A percentile compares a stretch with the other conserved stretches of the same genome.
phyloP scores from a whole-genome alignment of 2,113 vertebrate genomes.

The Erinaceus europaeus region DNA sequence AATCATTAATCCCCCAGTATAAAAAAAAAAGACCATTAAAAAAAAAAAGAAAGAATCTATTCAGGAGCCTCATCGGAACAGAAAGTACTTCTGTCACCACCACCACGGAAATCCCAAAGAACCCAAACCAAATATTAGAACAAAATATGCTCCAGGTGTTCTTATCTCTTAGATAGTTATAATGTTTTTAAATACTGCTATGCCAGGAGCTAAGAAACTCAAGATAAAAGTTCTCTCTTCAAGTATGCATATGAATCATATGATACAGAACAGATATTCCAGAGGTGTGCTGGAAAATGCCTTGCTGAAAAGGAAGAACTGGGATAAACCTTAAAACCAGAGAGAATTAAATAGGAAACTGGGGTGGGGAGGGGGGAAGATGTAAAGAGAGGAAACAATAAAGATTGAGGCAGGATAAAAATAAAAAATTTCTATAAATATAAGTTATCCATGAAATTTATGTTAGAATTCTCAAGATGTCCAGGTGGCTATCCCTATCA shows the following conservation, averaged over 20 bases:
- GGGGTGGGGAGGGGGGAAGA: background rate
- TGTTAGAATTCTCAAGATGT: background rate
- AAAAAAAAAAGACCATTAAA: too few species aligned
- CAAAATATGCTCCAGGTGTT: background rate
- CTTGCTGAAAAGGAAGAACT: background rate
- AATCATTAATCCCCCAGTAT: too few species aligned
- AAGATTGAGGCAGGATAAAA: background rate
- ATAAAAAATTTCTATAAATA: conserved; percentile 2
- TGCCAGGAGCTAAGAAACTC: background rate
- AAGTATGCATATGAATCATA: background rate
- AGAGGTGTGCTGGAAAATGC: background rate
- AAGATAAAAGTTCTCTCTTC: background rate
- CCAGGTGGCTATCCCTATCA: too few species aligned
- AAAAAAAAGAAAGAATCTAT: background rate
- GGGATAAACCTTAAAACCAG: background rate
- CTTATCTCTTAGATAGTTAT: background rate
- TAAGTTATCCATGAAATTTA: background rate
- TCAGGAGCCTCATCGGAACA: background rate
- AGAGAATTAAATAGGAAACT: background rate
- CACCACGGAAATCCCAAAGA: background rate
- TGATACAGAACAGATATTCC: background rate
- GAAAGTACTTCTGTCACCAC: background rate
- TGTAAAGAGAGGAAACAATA: background rate
- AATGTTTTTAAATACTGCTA: background rate
- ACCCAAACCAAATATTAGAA: background rate